Conservation (phyloP, 2,797 vertebrate species). For the Acropternis orthonyx region DNA sequence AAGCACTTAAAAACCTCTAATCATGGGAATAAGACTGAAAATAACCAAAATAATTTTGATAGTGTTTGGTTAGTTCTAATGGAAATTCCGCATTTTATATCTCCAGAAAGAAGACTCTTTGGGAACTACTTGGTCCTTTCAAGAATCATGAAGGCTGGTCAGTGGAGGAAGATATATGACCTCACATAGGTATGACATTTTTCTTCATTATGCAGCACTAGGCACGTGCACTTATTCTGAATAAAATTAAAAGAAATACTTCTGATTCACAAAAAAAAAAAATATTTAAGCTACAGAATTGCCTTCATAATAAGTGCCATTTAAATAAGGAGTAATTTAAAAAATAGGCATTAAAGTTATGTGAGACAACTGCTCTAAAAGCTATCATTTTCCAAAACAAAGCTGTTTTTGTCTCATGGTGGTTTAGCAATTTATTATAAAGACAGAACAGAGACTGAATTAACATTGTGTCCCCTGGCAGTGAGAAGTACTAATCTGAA, state of each 20-base stretch:
- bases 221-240: not conserved
- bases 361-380: not conserved
- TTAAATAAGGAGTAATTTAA: slow-evolving; percentile 8
- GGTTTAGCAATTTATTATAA: not conserved
- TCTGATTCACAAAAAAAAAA: not conserved
- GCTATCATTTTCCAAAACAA: slow-evolving; percentile 17
- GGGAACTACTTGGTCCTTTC: not conserved
- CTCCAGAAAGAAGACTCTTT: not conserved
- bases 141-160: not conserved
- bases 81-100: not conserved
- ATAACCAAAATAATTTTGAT: not conserved
- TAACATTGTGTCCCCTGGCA: slow-evolving; percentile 8
- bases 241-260: not conserved
- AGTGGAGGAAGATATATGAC: not conserved
- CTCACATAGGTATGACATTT: not conserved
- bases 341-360: not conserved
- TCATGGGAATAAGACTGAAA: not conserved
- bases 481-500: slow-evolving; percentile 10
- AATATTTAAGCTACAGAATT: not conserved
- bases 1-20: not conserved
- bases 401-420: not conserved
- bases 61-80: not conserved
- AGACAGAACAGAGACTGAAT: not conserved
- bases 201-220: not conserved
- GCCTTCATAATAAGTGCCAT: not conserved